These are phyloP conservation scores for Morelia viridis DNA, from an alignment of 2,797 vertebrate species.

Conservation along the genomic window DNA sequence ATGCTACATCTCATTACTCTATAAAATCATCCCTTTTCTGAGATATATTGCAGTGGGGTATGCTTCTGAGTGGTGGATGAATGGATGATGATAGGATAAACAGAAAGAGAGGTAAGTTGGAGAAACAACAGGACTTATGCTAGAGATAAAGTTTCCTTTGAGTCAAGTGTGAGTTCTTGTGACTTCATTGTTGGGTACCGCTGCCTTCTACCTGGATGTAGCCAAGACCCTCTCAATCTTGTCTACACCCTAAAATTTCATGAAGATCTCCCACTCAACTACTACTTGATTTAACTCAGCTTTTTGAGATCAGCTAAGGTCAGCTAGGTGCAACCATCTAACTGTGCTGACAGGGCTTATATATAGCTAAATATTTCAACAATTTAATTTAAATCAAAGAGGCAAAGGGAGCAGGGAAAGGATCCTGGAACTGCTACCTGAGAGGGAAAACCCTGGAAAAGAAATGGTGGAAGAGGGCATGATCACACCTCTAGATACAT, in stretches of 20 bases:
- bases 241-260: neutral
- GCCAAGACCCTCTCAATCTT: neutral
- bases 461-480: too few relatives aligned
- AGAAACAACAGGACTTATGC: neutral
- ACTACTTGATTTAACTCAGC: neutral
- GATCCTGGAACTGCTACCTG: neutral
- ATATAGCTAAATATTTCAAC: too few relatives aligned
- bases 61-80: neutral
- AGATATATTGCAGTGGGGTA: neutral
- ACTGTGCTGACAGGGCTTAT: neutral
- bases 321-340: neutral
- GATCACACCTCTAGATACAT: neutral
- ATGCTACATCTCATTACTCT: neutral
- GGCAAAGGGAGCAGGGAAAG: neutral
- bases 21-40: neutral
- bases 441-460: too few relatives aligned
- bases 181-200: neutral
- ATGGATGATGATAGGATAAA: neutral
- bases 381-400: too few relatives aligned
- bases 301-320: neutral
- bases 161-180: neutral
- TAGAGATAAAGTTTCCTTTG: neutral
- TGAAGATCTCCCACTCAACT: neutral
- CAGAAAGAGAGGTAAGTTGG: neutral
- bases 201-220: neutral